Base-by-base conservation (phyloP, 2,113 vertebrate genomes). In the Sakesphorus luctuosus region DNA sequence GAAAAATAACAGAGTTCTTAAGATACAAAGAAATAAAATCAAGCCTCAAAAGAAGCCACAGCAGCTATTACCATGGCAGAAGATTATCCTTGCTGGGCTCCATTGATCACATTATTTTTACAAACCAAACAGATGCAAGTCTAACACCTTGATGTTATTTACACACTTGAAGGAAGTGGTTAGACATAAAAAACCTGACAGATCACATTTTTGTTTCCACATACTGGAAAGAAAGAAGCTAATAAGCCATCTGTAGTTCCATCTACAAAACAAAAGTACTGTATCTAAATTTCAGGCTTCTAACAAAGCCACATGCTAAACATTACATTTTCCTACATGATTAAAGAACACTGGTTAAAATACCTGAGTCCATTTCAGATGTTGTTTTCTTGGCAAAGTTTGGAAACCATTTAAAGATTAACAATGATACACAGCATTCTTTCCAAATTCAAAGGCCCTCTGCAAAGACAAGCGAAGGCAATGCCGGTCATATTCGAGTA, bases 401-500 rank as follows among this genome's bases (percentile, higher is more conserved):
- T 36, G 31, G 28, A 33, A 63, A 84, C 24, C 4, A 52, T 25
- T 61, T 24, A 18, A 62, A 62, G 61, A 49, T 46, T 18, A 92
- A 46, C 46, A 58, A 11, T 1, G 21, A 69, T 12, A 40, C 15
- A 19, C 28, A 31, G 24, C 25, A 68, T 23, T 46, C n/a, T 28
- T 40, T 40, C 53, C 47, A 31, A 26, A 68, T 28, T 17, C 10
- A 40, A 59, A 58, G 19, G 21, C 10, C 26, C 19, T 53, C 31
- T 17, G 43, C 58, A 40, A 67, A 61, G 43, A n/a, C 43, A 46
- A 55, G 29, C 31, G 13, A 43, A 43, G n/a, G 11, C 47, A 55
- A 0, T 12, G 24, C 8, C 0, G 18, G 55, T 21, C 8, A 0
- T 3, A 3, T 38, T 0, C 5, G 12, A 44, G 12, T 10, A 35